Conservation (phyloP, 2,113 vertebrate genomes). For the Hirundichthys speculiger region DNA sequence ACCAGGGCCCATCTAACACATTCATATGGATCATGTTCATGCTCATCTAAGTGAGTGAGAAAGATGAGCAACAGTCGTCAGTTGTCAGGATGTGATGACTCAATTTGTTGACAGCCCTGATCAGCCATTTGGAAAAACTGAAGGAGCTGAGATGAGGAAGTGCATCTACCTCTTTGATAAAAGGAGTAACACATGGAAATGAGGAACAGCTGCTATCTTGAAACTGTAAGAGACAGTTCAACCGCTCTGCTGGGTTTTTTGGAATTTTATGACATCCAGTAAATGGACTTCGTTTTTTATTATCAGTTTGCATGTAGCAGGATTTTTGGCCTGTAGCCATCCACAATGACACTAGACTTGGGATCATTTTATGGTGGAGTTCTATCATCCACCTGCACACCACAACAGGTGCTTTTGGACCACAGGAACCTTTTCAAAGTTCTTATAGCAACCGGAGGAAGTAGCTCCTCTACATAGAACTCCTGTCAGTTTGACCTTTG, state of each 20-base stretch:
- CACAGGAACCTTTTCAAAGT: not conserved
- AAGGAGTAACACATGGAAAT: constrained; percentile 37
- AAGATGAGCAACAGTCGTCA: constrained; percentile 64
- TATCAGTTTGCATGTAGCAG: not conserved
- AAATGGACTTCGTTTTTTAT: not conserved
- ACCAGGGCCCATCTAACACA: constrained; percentile 26
- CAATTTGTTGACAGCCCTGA: constrained; percentile 75
- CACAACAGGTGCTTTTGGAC: not conserved
- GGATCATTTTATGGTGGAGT: too few species aligned
- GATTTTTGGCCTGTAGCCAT: not conserved
- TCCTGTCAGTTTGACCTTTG: too few species aligned
- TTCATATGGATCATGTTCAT: constrained; percentile 20
- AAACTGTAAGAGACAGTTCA: not conserved
- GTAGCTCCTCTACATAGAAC: too few species aligned
- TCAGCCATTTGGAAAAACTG: constrained; percentile 71
- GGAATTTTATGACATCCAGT: not conserved
- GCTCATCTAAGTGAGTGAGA: constrained; percentile 24
- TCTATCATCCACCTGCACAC: not conserved
- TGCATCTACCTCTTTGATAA: constrained; percentile 68
- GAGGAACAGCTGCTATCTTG: not conserved
- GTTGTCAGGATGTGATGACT: constrained; percentile 76
- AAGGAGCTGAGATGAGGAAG: constrained; percentile 72
- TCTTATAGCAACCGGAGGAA: not conserved
- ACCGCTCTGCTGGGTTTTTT: not conserved
- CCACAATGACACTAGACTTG: not conserved